Percentiles rank a stretch among this genome's conserved stretches.
phyloP scores from a whole-genome alignment of 2,113 vertebrate species.

The Tachysurus fulvidraco region DNA sequence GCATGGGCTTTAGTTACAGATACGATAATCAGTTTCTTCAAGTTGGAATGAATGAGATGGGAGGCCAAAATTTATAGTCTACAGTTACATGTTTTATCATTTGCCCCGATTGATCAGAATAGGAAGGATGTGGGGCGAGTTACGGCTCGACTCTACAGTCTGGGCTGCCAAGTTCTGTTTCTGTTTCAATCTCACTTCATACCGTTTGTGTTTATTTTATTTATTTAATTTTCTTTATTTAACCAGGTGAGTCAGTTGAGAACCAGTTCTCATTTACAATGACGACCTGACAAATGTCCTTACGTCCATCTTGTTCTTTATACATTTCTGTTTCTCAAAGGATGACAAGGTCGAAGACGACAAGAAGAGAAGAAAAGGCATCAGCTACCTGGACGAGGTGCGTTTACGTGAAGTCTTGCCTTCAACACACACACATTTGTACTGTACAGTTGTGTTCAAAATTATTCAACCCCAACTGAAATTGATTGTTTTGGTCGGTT shows the following conservation, averaged over 20 bases:
- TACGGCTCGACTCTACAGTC: neutral
- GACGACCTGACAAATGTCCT: no score
- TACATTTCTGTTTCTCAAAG: constrained; percentile 62
- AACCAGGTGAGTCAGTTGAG: no score
- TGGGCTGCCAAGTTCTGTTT: neutral
- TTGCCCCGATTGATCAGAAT: neutral
- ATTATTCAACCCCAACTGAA: no score
- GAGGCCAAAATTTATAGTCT: neutral
- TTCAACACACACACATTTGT: neutral
- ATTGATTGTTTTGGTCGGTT: no score
- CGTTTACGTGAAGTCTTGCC: constrained; percentile 33
- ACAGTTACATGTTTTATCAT: neutral
- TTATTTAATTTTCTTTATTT: no score
- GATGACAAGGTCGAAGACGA: constrained; percentile 83
- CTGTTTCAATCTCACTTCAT: neutral
- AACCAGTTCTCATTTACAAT: no score
- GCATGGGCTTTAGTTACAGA: no score
- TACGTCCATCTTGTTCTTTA: neutral
- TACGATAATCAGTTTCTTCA: no score
- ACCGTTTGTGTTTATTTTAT: no score
- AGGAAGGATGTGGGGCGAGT: neutral
- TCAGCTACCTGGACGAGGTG: constrained; percentile 82
- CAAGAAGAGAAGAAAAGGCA: constrained; percentile 83
- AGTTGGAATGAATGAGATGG: no score
- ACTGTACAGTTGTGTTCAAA: no score